A percentile compares a stretch with the other conserved stretches of the same genome.
These are phyloP conservation scores for Cettia cetti DNA, from an alignment of 2,113 vertebrate species.

Conservation along the genomic window DNA sequence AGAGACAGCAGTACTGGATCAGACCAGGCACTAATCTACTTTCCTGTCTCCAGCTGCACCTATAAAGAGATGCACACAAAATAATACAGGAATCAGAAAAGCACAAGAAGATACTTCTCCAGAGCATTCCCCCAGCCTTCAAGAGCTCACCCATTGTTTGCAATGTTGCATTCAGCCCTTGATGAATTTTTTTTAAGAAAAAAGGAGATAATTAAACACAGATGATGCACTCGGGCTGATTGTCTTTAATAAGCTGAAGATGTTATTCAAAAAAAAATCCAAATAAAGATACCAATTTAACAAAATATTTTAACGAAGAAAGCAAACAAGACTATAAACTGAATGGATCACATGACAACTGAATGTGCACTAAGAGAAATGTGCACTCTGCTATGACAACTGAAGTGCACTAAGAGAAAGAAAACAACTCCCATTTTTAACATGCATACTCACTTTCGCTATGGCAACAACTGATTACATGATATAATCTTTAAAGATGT, in stretches of 20 bases:
- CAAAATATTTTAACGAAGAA: background rate
- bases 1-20: background rate
- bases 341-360: background rate
- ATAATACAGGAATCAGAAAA: background rate
- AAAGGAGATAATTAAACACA: background rate
- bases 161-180: background rate
- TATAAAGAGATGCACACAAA: background rate
- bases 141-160: background rate
- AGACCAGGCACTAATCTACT: background rate
- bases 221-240: background rate
- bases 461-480: background rate
- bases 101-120: background rate
- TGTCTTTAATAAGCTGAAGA: background rate
- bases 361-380: too few species aligned
- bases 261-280: background rate
- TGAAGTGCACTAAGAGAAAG: background rate
- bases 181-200: background rate
- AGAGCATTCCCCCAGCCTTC: background rate
- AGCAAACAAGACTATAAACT: background rate
- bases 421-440: conserved; percentile 11
- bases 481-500: background rate
- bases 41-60: background rate
- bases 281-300: background rate
- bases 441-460: background rate
- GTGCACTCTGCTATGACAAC: background rate